Conservation (phyloP, 2,888 invertebrate genomes). For the Dynastes tityus region DNA sequence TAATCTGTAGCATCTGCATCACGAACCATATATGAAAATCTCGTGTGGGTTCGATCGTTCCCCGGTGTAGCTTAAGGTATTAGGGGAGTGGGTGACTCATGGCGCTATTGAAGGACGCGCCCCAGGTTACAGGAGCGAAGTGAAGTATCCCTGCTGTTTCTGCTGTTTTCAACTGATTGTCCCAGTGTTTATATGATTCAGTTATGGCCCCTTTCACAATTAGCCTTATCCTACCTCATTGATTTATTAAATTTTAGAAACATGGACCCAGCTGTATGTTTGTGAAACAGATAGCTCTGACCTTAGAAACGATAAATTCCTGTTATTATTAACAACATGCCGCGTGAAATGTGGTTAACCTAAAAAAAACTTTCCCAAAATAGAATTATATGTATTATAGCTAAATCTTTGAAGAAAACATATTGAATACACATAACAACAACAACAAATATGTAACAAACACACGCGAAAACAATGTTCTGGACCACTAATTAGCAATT, state of each 20-base stretch:
- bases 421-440: no score
- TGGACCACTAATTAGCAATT: no score
- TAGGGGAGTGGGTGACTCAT: conserved; percentile 59
- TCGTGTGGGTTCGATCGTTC: conserved; percentile 60
- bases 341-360: no score
- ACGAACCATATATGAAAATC: conserved; percentile 53
- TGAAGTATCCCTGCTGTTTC: conserved; percentile 59
- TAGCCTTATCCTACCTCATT: conserved; percentile 58
- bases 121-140: conserved; percentile 54
- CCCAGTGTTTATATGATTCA: conserved; percentile 62
- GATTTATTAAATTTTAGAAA: conserved; percentile 56
- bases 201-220: conserved; percentile 58
- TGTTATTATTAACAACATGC: no score
- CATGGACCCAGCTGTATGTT: conserved; percentile 34
- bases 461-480: no score
- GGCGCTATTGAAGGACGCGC: conserved; percentile 54
- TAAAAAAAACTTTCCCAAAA: no score
- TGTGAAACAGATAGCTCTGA: conserved; percentile 33
- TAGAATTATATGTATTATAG: no score
- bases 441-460: no score
- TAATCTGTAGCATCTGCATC: conserved; percentile 58
- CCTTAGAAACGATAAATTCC: neutral
- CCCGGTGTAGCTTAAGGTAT: conserved; percentile 62
- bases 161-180: conserved; percentile 63
- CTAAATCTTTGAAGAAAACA: no score